Conservation (phyloP, 2,113 vertebrate species). For the Pelecanoides urinatrix region DNA sequence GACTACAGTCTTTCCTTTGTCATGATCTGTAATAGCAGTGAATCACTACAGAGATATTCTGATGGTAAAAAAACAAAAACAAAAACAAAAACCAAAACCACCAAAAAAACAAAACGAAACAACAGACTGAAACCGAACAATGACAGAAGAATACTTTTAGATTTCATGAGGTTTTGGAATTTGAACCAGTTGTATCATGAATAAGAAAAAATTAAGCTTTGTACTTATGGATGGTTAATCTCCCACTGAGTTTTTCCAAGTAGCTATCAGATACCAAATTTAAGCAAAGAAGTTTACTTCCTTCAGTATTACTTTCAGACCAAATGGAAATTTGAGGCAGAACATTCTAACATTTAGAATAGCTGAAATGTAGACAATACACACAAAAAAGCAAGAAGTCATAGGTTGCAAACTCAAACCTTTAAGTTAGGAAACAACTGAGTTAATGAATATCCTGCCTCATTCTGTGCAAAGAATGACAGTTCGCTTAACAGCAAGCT, state of each 20-base stretch:
- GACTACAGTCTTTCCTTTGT: constrained; percentile 6
- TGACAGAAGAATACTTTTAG: background rate
- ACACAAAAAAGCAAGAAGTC: background rate
- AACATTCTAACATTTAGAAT: background rate
- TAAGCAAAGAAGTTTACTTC: background rate
- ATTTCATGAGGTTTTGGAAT: constrained; percentile 9
- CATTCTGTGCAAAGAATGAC: background rate
- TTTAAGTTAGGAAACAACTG: background rate
- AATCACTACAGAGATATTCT: constrained; percentile 19
- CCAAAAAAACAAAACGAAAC: background rate
- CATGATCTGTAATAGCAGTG: constrained; percentile 19
- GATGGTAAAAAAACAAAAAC: background rate
- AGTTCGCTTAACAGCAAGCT: background rate
- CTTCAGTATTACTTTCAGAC: background rate
- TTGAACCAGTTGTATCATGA: background rate
- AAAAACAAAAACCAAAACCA: too few species aligned
- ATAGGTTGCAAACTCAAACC: background rate
- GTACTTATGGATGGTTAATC: background rate
- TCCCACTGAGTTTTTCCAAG: background rate
- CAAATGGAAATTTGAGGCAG: background rate
- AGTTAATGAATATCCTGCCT: background rate
- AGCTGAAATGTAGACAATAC: too few species aligned
- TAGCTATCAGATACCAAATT: background rate
- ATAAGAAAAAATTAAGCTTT: background rate
- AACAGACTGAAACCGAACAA: background rate